Conservation (phyloP, 1,140 invertebrate species). For the Papilio polyxenes region DNA sequence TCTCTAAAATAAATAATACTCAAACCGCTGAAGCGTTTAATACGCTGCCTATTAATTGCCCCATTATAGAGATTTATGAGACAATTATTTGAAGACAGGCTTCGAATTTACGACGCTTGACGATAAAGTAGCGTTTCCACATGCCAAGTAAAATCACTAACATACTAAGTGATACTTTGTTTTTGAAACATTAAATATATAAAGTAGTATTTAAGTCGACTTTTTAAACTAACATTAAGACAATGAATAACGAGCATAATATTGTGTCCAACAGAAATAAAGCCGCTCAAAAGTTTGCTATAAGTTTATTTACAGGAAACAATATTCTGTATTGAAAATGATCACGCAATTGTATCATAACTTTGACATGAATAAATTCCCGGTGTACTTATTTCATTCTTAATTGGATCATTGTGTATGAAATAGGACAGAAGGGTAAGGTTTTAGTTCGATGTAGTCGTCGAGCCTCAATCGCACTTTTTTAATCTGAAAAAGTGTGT, state of each 20-base stretch:
- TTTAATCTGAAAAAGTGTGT: too few relatives aligned
- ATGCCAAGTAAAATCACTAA: neutral
- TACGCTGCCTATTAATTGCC: conserved; percentile 1
- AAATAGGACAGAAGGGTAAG: too few relatives aligned
- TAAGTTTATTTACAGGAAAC: neutral
- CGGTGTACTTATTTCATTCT: neutral
- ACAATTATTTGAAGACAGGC: conserved; percentile 14
- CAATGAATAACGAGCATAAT: neutral
- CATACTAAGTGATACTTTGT: conserved; percentile 7
- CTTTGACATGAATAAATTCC: neutral
- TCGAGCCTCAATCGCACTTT: too few relatives aligned
- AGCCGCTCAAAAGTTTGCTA: neutral
- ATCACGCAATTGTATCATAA: neutral
- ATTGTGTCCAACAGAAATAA: neutral
- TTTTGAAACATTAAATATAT: neutral
- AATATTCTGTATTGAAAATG: neutral
- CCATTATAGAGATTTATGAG: conserved; percentile 19
- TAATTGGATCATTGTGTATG: neutral
- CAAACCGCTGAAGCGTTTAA: conserved; percentile 17
- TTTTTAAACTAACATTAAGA: neutral
- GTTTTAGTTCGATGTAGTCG: too few relatives aligned
- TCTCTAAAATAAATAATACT: neutral
- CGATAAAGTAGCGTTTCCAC: neutral
- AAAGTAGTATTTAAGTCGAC: neutral
- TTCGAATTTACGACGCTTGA: conserved; percentile 14